A percentile compares a stretch with the other conserved stretches of the same genome.
Evolutionary conservation across 1,140 invertebrate genomes (phyloP).

Genomic region (Aphelinus atriplicis): DNA sequence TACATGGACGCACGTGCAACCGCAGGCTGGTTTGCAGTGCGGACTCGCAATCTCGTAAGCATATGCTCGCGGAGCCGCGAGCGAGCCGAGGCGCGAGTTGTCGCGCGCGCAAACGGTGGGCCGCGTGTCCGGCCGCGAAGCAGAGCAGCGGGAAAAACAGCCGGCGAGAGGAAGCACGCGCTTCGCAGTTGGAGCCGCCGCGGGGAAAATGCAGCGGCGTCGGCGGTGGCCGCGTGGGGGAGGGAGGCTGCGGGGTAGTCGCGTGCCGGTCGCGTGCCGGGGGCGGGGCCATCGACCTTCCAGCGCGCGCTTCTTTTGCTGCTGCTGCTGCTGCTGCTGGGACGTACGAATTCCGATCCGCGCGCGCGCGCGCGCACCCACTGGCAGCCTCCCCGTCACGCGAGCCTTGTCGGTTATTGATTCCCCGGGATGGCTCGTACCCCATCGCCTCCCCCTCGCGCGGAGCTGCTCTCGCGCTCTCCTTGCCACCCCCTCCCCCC

Average conservation of each 20-base stretch:
- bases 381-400: conserved; percentile 46
- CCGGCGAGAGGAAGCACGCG: no score
- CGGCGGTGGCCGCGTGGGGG: no score
- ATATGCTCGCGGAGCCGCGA: no score
- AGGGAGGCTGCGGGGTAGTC: conserved; percentile 41
- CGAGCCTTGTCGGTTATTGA: conserved; percentile 62
- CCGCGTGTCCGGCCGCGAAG: no score
- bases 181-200: no score
- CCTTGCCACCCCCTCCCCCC: neutral
- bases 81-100: no score
- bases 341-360: conserved; percentile 10
- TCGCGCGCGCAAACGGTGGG: no score
- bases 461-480: neutral
- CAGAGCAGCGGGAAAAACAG: no score
- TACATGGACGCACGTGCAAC: no score
- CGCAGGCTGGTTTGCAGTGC: no score
- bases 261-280: conserved; percentile 65
- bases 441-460: neutral
- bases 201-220: no score
- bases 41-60: no score
- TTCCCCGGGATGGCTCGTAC: conserved; percentile 58
- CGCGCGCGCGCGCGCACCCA: conserved; percentile 26
- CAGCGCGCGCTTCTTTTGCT: neutral
- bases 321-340: neutral
- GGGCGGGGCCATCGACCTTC: conserved; percentile 56